Base-by-base conservation (phyloP, 2,113 vertebrate genomes). In the Chaetodon trifascialis region DNA sequence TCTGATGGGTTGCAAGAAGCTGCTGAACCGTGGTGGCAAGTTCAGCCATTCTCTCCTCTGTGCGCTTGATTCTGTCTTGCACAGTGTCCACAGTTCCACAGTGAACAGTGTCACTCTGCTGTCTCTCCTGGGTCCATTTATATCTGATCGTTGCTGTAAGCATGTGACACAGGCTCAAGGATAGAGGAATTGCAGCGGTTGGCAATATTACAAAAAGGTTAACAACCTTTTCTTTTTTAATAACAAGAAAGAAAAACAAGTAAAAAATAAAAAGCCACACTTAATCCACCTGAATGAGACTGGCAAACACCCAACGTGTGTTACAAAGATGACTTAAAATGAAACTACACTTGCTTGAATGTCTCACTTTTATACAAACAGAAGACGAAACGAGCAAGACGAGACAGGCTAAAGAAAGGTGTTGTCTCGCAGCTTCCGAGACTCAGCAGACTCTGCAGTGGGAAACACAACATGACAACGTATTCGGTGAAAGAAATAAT, bases 91-190 rank as follows among this genome's bases (percentile, higher is more conserved):
- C n/a, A n/a, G n/a, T n/a, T n/a, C n/a, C n/a, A n/a, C n/a, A n/a
- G 51, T 34, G 4, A 80, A 47, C 72, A 56, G 36, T 67, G 63
- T 60, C 63, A 51, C n/a, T 60, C 62, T 66, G 63, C 56, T 76
- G 38, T 58, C 64, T 74, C 79, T 79, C 62, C 34, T 73, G 67
- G 42, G 72, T 80, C 67, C 63, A 58, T 77, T 69, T 68, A 69
- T 58, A 17, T 19, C 60, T 56, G 42, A 69, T 62, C 68, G 68
- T 66, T 68, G 65, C 67, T 63, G 52, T 59, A 71, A 49, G 54
- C 49, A 11, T 54, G 65, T 80, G 71, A 64, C 73, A 80, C 62
- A 23, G 36, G 21, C 49, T 79, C 38, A 59, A 72, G 30, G 7
- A 54, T 72, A 83, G 68, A 85, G 40, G 72, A 25, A 77, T 55